Conservation (phyloP, 1,140 invertebrate genomes). For the Pemphigus obesinymphae region DNA sequence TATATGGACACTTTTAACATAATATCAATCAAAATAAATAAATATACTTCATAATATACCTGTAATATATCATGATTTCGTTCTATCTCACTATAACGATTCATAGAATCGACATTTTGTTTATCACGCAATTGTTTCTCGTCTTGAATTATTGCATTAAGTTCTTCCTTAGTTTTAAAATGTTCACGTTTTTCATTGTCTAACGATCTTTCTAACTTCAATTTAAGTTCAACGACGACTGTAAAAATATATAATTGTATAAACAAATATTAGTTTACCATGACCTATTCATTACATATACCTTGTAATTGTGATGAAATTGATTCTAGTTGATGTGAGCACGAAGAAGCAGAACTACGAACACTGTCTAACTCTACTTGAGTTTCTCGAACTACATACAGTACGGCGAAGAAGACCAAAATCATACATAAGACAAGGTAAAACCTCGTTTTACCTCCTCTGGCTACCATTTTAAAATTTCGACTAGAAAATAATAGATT, state of each 20-base stretch:
- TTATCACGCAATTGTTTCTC: constrained; percentile 54
- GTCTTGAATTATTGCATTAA: constrained; percentile 51
- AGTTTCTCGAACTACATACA: constrained; percentile 47
- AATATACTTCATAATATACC: too few species aligned
- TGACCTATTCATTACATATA: background rate
- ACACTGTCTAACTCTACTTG: constrained; percentile 46
- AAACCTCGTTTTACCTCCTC: constrained; percentile 45
- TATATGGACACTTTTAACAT: too few species aligned
- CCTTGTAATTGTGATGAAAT: constrained; percentile 49
- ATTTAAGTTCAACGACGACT: constrained; percentile 57
- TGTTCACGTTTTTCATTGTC: constrained; percentile 55
- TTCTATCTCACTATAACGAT: constrained; percentile 53
- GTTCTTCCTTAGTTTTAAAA: constrained; percentile 52
- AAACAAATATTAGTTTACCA: background rate
- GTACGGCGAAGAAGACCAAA: constrained; percentile 44
- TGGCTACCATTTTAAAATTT: constrained; percentile 44
- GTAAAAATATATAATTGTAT: constrained; percentile 45
- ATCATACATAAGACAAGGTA: constrained; percentile 45
- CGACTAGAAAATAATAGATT: too few species aligned
- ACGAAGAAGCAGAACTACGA: constrained; percentile 45
- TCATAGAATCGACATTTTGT: constrained; percentile 53
- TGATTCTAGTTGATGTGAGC: constrained; percentile 48
- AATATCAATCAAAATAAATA: too few species aligned
- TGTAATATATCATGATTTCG: constrained; percentile 53
- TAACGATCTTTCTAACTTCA: constrained; percentile 54